Evolutionary conservation across 2,888 invertebrate genomes (phyloP), one percentile per base, ranked within the genome.

Genomic region (Aphodius sticticus): DNA sequence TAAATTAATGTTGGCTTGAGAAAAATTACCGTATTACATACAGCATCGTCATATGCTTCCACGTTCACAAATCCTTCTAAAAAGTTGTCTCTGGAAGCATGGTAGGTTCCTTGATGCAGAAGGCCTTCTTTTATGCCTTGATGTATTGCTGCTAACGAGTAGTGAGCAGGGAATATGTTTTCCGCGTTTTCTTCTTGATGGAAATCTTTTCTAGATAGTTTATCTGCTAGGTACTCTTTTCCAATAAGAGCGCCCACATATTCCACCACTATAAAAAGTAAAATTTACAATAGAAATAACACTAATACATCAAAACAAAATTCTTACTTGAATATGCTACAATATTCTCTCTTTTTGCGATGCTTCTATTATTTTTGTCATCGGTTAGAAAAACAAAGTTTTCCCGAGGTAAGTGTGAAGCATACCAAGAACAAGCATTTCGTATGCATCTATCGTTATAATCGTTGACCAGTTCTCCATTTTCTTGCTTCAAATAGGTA

Each of bases 381-480:
- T 98, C 97, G 1, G 97, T 96, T 6, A 98, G 89, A 26, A 98
- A 90, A 15, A 98, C 91, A 77, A 96, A 92, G 80, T 92, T 91
- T 0, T 95, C 92, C 26, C 89, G 82, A 71, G 87, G 86, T 78
- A 96, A 88, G 88, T 99, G 98, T 0, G 91, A 87, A 80, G 94
- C 92, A 85, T 97, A 98, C 97, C 98, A 99, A 16, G 91, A 90
- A 0, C 94, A 92, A 0, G 97, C 95, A 83, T 91, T 90, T 74
- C 97, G 92, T 83, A 99, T 97, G 7, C 97, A 96, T 84, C 97
- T 91, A 87, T 98, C 97, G 90, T 98, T 98, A 81, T 97, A 93
- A 87, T 98, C 97, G 89, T 98, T 98, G 72, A 93, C 90, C 16
- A 94, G 93, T 89, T 99, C 99, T 7, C 95, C 95, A 6, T 95